phyloP scores from a whole-genome alignment of 2,888 invertebrate genomes.

The Caenorhabditis sp. region DNA sequence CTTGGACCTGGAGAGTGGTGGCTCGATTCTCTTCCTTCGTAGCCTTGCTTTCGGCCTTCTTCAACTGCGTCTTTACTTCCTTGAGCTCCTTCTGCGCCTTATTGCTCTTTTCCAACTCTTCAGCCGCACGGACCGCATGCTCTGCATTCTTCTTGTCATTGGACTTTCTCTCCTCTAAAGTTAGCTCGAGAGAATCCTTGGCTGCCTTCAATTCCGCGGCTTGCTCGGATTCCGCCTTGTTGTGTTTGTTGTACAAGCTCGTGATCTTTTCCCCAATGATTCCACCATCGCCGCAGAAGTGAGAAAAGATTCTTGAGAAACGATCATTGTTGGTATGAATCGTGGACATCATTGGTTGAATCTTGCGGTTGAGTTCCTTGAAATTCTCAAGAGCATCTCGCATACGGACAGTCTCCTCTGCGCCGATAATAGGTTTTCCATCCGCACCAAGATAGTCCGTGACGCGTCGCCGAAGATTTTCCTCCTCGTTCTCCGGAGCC shows the following conservation, averaged over 20 bases:
- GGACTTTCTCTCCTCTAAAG: slow-evolving; percentile 19
- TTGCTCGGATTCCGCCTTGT: not conserved
- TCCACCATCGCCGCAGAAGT: slow-evolving; percentile 31
- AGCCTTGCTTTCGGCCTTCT: slow-evolving; percentile 72
- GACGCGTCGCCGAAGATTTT: not conserved
- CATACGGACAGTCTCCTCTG: slow-evolving; percentile 22
- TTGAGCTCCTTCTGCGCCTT: slow-evolving; percentile 64
- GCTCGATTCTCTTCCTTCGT: slow-evolving; percentile 71
- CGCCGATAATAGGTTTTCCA: not conserved
- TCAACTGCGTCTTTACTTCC: slow-evolving; percentile 66
- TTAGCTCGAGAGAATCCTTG: slow-evolving; percentile 1
- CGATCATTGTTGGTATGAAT: slow-evolving; percentile 29
- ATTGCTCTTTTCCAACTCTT: slow-evolving; percentile 48
- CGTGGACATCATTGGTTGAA: slow-evolving; percentile 36
- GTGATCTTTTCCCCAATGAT: slow-evolving; percentile 16
- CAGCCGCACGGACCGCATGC: not conserved
- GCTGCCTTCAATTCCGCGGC: slow-evolving; percentile 5
- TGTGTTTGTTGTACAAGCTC: not conserved
- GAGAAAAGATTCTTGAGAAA: slow-evolving; percentile 9
- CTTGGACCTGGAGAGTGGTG: slow-evolving; percentile 53
- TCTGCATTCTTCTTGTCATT: slow-evolving; percentile 19
- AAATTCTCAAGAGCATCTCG: slow-evolving; percentile 41
- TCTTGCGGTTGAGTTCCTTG: slow-evolving; percentile 28
- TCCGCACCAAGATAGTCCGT: slow-evolving; percentile 4
- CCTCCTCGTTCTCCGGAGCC: not conserved